Evolutionary conservation across 53 echinoderm and acorn worm genomes (phyloP), one percentile per base, ranked within the genome.

Genomic region (Holothuria leucospilota): DNA sequence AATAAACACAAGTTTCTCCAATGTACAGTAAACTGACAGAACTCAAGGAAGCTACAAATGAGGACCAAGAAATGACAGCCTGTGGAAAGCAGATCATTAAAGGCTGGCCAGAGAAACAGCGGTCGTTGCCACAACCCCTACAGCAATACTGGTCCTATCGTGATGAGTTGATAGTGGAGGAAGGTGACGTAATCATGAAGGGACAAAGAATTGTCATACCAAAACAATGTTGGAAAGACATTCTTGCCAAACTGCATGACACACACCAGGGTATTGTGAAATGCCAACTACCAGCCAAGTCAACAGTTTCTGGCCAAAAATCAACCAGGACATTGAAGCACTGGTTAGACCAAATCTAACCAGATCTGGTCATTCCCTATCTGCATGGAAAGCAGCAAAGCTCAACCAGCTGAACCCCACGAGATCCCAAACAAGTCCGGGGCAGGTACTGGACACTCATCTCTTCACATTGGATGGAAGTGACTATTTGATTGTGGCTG

Each of bases 281-380:
- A n/a, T n/a, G n/a, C n/a, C n/a, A n/a, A 58, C 89, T 88, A 27
- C 6, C 39, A 27, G 89, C 85, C 15, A 89, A 89, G 63, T 51
- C 73, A 68, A 68, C 41, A 66, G 77, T 93, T 90, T 75, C 75
- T 90, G 87, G 93, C 87, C 82, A 68, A 88, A 78, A 20, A 93
- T 90, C 60, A 90, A 93, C 51, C 16, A 73, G 12, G 87, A 90
- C 41, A 90, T 90, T 14, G 90, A 87, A 61, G 85, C 71, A 9
- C 23, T 83, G 62, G 66, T 87, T 13, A 64, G 20, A 20, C n/a
- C n/a, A n/a, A n/a, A n/a, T n/a, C n/a, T n/a, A n/a, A n/a, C n/a
- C n/a, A n/a, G n/a, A n/a, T n/a, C n/a, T n/a, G n/a, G n/a, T 24
- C 64, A 63, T 90, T 86, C 71, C 69, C 87, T 67, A 42, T 87